Evolutionary conservation across 2,888 invertebrate genomes (phyloP), one percentile per base, ranked within the genome.

Genomic region (Acleris emargana): DNA sequence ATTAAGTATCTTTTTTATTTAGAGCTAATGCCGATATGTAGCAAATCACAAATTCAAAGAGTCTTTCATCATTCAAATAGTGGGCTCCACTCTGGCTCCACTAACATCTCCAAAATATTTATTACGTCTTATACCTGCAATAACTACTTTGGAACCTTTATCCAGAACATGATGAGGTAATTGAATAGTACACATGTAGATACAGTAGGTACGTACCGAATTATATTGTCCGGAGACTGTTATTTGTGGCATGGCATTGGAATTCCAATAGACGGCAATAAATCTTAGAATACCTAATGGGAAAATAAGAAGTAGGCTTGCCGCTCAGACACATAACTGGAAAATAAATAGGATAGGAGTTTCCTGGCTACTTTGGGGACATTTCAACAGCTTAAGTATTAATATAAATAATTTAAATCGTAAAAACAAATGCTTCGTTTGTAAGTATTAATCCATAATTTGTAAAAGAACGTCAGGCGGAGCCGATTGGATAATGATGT

Each of bases 211-310:
- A 17, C 42, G 18, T 51, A 45, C 52, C 49, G 62, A 53, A 63
- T 60, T 22, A 60, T 58, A 72, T 70, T 66, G 67, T 32, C 47
- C 63, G 67, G 68, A 70, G 70, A 72, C 71, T 69, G 69, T 76
- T 78, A 77, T 78, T 78, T 76, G 75, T 73, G 70, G 72, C 68
- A 55, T 63, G 70, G 64, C 62, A 58, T 68, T 67, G 74, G 74
- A 75, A 74, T 72, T 71, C 70, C 73, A 71, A 72, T 73, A 70
- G 66, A 67, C 62, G 22, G 70, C 62, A 68, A 75, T 73, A 74
- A 74, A 73, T 75, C 73, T 71, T 70, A 51, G 62, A 66, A 68
- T 62, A 50, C 64, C 64, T 68, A 69, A 69, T 69, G 50, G 66
- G 69, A 69, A 72, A 72, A 69, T 69, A 69, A 71, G 60, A 59